Base-by-base conservation (phyloP, 2,888 invertebrate genomes). In the Sialis lutaria region DNA sequence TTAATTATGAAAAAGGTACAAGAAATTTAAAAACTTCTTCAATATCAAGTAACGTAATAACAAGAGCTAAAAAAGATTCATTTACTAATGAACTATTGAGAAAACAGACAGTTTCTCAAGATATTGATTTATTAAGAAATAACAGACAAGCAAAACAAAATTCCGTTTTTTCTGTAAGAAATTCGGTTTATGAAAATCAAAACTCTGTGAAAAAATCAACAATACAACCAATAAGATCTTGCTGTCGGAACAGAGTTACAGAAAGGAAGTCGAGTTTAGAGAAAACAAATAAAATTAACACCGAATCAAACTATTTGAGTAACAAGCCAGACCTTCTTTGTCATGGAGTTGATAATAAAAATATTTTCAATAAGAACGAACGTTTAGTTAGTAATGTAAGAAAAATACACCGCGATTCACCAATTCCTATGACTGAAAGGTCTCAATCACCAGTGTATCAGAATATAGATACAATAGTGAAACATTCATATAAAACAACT, bases 391-490 rank as follows among this genome's bases (percentile, higher is more conserved):
- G 12, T 39, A 33, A 34, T 37, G 7, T 33, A 33, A 7, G 44
- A 40, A 42, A 49, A 43, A 46, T 40, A 45, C 32, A 42, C 32
- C 6, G 35, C 22, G 45, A 42, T 33, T 48, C 42, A 46, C 48
- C 40, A 46, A 51, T 6, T 50, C 31, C 43, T 1, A 30, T 9
- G 6, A 52, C 42, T 52, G 40, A 47, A 46, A 40, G 45, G 33
- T 8, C 45, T 10, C 48, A 47, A 32, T 53, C 52, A 22, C 64
- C 62, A 1, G 58, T 64, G 44, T 66, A 66, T 48, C 63, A 64
- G 55, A 66, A 65, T 48, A 50, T 64, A 5, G 57, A 57, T 33
- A 47, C 43, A 31, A 12, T 39, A 6, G 53, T 50, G 12, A 54
- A 51, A 40, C 41, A 51, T 13, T 50, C 49, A 42, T 37, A 44